These are phyloP conservation scores for Lasiommata megera DNA, from an alignment of 2,888 invertebrate species.

Conservation along the genomic window DNA sequence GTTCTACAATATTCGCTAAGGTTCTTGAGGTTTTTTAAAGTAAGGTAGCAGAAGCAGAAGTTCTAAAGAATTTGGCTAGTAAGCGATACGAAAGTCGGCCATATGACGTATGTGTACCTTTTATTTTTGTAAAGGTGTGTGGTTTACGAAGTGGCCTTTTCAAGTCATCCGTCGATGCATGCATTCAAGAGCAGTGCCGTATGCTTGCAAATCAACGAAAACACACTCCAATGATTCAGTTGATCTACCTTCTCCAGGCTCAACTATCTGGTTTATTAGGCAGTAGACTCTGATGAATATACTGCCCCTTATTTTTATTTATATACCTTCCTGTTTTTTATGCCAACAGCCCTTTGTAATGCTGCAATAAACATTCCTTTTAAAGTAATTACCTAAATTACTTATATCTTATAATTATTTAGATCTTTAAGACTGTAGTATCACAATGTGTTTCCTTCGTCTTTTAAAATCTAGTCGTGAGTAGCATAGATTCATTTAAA, in stretches of 20 bases:
- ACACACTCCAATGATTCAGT: neutral
- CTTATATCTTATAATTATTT: constrained; percentile 1
- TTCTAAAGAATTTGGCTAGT: too few species aligned
- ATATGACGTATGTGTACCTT: too few species aligned
- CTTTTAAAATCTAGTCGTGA: constrained; percentile 45
- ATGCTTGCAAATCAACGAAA: too few species aligned
- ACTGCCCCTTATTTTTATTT: neutral
- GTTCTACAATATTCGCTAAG: too few species aligned
- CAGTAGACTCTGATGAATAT: neutral
- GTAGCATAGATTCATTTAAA: constrained; percentile 37
- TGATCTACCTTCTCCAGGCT: neutral
- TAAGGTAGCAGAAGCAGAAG: too few species aligned
- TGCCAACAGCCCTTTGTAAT: neutral
- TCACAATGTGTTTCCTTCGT: constrained; percentile 30
- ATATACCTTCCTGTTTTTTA: constrained; percentile 11
- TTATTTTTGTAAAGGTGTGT: too few species aligned
- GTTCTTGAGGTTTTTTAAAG: too few species aligned
- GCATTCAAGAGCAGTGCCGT: too few species aligned
- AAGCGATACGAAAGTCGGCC: too few species aligned
- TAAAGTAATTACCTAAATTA: constrained; percentile 7
- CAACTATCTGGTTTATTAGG: neutral
- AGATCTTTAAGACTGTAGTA: constrained; percentile 22
- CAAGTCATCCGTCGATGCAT: too few species aligned
- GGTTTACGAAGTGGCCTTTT: too few species aligned
- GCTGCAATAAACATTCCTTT: constrained; percentile 26